Evolutionary conservation across 30 jellyfish, hydroid and myxozoan genomes (phyloP), one percentile per base, ranked within the genome.

Genomic region (Hydractinia echinata): DNA sequence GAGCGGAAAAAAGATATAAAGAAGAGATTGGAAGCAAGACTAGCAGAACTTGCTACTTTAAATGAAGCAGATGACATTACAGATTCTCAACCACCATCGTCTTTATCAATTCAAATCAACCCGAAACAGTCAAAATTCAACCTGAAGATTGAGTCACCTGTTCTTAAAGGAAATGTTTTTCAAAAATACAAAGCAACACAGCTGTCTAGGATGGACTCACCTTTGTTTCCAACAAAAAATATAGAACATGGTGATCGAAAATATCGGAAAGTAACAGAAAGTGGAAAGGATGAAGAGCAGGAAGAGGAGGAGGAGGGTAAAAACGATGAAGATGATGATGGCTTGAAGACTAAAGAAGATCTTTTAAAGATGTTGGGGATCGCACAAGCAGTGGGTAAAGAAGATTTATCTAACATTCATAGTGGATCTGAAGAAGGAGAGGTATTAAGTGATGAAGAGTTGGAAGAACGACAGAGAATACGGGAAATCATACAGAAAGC

Each of bases 351-450:
- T 9, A 80, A 80, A 49, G 87, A 80, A 54, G 87, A 80, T 10
- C 5, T 80, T 9, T 61, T 80, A 44, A 80, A 80, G 67, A 80
- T 80, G 85, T 54, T 80, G 9, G 87, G 87, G 10, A 61, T 80
- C 60, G 51, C 15, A 0, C 10, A 30, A 7, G 21, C 48, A 55
- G 84, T 61, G 15, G 71, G 55, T 21, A 21, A 62, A 20, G 53
- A 62, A 51, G 84, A 19, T 8, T 15, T 53, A 20, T 6, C 51
- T n/a, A 77, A 21, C 54, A 54, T 72, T 49, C 61, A 19, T 16
- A 80, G 87, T 61, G 87, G 87, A 5, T 80, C 87, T 50, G 87
- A 80, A 66, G 87, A 80, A 21, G 87, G 87, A 30, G 87, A 80
- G 44, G 87, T 80, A 4, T 51, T 80, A 5, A 80, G 87, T 48